Base-by-base conservation (phyloP, 2,113 vertebrate species). In the Bujurquina vittata region DNA sequence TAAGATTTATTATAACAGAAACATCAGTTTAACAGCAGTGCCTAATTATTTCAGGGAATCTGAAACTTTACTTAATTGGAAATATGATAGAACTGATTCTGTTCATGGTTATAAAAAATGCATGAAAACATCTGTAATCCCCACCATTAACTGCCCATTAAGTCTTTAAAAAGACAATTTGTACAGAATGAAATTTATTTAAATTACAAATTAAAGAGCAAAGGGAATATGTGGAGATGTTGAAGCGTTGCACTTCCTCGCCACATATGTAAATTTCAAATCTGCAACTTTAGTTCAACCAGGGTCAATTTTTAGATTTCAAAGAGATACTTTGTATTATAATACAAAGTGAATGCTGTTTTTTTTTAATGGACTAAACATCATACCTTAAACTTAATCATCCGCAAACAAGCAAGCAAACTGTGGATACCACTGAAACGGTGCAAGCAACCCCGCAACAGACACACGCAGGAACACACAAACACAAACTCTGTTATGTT, bases 401-500 rank as follows among this genome's bases (percentile, higher is more conserved):
- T 63, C 79, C 83, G 81, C 82, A 88, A 89, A 90, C 46, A 72
- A 55, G 35, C 9, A 73, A 40, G 65, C 29, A 81, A 88, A 81
- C 74, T 63, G 85, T 75, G 69, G 81, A 84, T 75, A 83, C 83
- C 61, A 85, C 52, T 77, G 67, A 83, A 92, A 76, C 72, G 37
- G 77, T 81, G 74, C 77, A 65, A 81, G 77, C 72, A 87, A 60
- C 37, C 62, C 5, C 69, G 65, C 33, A 59, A 55, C 69, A 61
- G 76, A 82, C 84, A 74, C 77, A 63, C 46, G 37, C 61, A 78
- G 57, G 15, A 85, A 79, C 78, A 86, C 87, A 89, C 65, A 85
- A 59, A 92, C 67, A 88, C 83, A 92, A 78, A 89, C 87, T 87
- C 90, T 94, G 93, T 95, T 95, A 90, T 95, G 93, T 95, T 94